phyloP scores from a whole-genome alignment of 1,140 invertebrate species.

The Drosophila melanogaster region DNA sequence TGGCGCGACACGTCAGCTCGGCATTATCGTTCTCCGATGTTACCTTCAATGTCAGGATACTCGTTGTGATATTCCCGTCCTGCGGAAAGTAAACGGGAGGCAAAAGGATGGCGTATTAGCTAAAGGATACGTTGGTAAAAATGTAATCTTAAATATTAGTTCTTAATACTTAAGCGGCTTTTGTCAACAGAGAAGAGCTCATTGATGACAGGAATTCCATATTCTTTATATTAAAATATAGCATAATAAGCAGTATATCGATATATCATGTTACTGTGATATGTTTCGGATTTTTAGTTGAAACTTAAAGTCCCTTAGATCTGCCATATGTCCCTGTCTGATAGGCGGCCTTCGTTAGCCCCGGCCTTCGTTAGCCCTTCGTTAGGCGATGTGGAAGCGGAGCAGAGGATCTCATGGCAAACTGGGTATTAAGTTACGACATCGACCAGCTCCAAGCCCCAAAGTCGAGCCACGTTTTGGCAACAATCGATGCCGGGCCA shows the following conservation, averaged over 20 bases:
- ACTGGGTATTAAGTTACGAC: constrained; percentile 50
- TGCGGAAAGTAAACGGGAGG: constrained; percentile 45
- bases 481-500: constrained; percentile 25
- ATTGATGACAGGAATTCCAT: background rate
- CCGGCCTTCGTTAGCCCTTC: background rate
- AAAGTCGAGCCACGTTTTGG: constrained; percentile 29
- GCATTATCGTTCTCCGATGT: constrained; percentile 92
- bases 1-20: constrained; percentile 93
- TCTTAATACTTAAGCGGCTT: too few relatives aligned
- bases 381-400: background rate
- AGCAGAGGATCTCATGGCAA: constrained; percentile 10
- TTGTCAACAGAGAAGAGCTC: too few relatives aligned
- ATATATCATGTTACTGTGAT: background rate
- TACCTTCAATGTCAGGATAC: constrained; percentile 90
- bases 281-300: background rate
- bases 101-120: background rate
- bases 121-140: background rate
- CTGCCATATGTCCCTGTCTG: background rate
- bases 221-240: background rate
- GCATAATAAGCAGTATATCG: too few relatives aligned
- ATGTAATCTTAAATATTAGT: too few relatives aligned
- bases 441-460: constrained; percentile 8
- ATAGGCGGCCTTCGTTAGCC: background rate
- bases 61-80: constrained; percentile 89
- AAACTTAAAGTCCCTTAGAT: background rate